Evolutionary conservation across 53 echinoderm and acorn worm genomes (phyloP), one percentile per base, ranked within the genome.

Genomic region (Astropecten irregularis): DNA sequence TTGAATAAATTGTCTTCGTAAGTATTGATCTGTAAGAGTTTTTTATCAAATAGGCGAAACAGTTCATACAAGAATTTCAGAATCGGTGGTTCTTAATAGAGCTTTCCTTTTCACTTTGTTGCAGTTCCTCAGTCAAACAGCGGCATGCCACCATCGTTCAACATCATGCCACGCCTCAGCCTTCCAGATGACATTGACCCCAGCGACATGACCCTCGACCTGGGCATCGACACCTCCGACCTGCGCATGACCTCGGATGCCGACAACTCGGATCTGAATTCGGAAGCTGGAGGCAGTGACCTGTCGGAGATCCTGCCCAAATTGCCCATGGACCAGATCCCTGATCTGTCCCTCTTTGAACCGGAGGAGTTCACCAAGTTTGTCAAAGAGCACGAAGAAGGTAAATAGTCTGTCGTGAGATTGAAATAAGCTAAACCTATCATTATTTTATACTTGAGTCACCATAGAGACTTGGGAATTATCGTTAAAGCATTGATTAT

Each of bases 241-340:
- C 99, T 99, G 40, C 87, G 88, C 28, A 91, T 90, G 68, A 88
- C 66, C 39, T 82, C 73, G 10, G 93, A 86, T 37, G 95, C 73
- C 40, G 91, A 93, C 35, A 64, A 83, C 40, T 72, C 76, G 30
- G 88, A 84, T 6, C 82, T 95, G 77, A 77, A 83, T 88, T 95
- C 89, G 40, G 88, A 91, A 34, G 95, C 60, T 31, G 92, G 89
- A 30, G 95, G 87, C 49, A 88, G 92, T 22, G 92, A 89, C 47
- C 67, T 95, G 26, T 92, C 92, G 9, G 88, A 92, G 59, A 68
- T 92, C 64, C 68, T 95, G 31, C 95, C 92, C 38, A 95, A 92
- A 46, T 69, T 95, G 19, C 76, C 73, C 44, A 76, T 82, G 70
- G 91, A 91, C 62, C n/a, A n/a, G n/a, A 82, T 91, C n/a, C 90